Evolutionary conservation across 2,797 vertebrate species (phyloP), one percentile per base, ranked within the genome.

Genomic region (Acrocephalus scirpaceus): DNA sequence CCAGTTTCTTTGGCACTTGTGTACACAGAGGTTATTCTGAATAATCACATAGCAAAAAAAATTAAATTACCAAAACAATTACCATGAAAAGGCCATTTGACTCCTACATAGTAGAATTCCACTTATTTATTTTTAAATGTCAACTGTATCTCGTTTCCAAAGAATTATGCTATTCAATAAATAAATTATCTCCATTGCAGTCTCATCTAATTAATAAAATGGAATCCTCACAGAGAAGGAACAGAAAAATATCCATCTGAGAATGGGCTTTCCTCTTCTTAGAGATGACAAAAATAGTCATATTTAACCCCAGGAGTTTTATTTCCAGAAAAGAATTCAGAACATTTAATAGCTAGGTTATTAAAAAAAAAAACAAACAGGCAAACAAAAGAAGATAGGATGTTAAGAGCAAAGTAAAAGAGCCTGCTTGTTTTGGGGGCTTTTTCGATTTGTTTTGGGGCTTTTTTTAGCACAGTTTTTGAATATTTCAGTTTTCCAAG

Each of bases 361-460:
- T 76, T 51, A 2, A 70, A 32, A 13, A 10, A 36, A 61, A 53
- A 54, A 48, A 53, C 10, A 11, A 50, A 36, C 36, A 36, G 10
- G 36, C 36, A 60, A 61, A 44, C 38, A 38, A 38, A 0, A 13
- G 13, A 61, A 57, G 9, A 21, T 16, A 38, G 2, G 1, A 21
- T 77, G 20, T n/a, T 18, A 84, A 77, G 11, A 45, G 14, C 18
- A 47, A 11, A 53, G 18, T 8, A 72, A 84, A 73, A 45, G 23
- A 75, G 0, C 0, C 7, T 44, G 3, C 0, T 20, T 67, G 12
- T 23, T 25, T 56, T 30, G 21, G 8, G 8, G 42, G 42, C 42
- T 42, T 42, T 54, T 19, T 53, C 2, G 30, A 19, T 6, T n/a
- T 23, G n/a, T 34, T 57, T 56, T 32, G 29, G 16, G 30, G 12